Conservation (phyloP, 53 echinoderm and acorn worm species). For the Stichopus horrens region DNA sequence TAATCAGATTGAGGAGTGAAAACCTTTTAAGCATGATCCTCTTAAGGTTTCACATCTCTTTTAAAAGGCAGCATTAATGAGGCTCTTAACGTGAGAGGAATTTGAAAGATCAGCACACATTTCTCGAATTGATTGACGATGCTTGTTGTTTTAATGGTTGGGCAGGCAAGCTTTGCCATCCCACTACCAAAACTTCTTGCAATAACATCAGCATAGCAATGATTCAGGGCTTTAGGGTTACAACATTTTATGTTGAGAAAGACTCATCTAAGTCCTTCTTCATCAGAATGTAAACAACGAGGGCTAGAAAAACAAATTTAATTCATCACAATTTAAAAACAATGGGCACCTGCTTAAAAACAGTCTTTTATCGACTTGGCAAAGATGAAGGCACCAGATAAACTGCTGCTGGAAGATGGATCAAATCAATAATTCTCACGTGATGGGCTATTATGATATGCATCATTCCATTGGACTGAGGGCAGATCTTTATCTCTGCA, state of each 20-base stretch:
- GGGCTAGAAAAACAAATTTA: background rate
- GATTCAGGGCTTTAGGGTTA: background rate
- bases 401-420: too few relatives aligned
- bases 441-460: too few relatives aligned
- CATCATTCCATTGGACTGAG: too few relatives aligned
- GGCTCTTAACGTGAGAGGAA: constrained; percentile 44
- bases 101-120: constrained; percentile 36
- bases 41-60: constrained; percentile 28
- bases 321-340: background rate
- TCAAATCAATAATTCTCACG: too few relatives aligned
- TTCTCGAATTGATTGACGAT: constrained; percentile 22
- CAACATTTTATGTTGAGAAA: background rate
- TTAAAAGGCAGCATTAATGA: constrained; percentile 43
- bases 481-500: too few relatives aligned
- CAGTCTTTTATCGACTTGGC: too few relatives aligned
- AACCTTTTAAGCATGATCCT: constrained; percentile 45
- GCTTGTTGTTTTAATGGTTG: constrained; percentile 31
- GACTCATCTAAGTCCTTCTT: background rate
- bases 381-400: too few relatives aligned
- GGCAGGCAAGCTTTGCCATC: background rate
- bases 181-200: constrained; percentile 20
- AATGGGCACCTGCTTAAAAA: background rate
- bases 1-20: constrained; percentile 40
- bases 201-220: constrained; percentile 25
- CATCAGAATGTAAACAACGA: background rate